Evolutionary conservation across 2,113 vertebrate species (phyloP), one percentile per base, ranked within the genome.

Genomic region (Columba janthina): DNA sequence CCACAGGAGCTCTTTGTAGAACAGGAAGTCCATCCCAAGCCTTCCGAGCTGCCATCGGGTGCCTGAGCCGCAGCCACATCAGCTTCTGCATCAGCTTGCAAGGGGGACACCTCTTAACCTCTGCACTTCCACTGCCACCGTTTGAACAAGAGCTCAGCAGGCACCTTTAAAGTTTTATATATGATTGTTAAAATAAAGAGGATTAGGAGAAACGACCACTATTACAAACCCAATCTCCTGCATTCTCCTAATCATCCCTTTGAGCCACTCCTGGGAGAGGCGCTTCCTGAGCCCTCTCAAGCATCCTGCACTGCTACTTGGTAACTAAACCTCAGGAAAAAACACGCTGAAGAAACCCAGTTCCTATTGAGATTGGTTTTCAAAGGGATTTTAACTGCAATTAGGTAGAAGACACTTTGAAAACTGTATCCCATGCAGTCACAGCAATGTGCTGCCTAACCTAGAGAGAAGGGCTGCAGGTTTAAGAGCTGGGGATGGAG

Each of bases 211-310:
- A 79, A 76, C 36, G 36, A 66, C 50, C n/a, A 1, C 57, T 61
- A 11, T 65, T 72, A 62, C 40, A 66, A 73, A 69, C 19, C 50
- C 15, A 42, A 7, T 34, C 65, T 85, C 89, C 94, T 77, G 71
- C 62, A 13, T 76, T 38, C 40, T 67, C 78, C 38, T 80, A 17
- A 46, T 79, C 67, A 24, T 50, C 78, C n/a, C 66, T 62, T 48
- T 66, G 7, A 79, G 67, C 21, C 44, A 34, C 28, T 87, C 57
- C 71, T 58, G 54, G 80, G 42, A 90, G 17, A 50, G 20, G 66
- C 36, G 67, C 75, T 90, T 92, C 91, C 93, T 83, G 91, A 91
- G 81, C 44, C 58, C 24, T 79, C 95, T 83, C 70, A 87, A 72
- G 77, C 44, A 65, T 16, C 61, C 66, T 87, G 34, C 46, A 50